phyloP scores from a whole-genome alignment of 2,888 invertebrate species.

The Pollenia angustigena region DNA sequence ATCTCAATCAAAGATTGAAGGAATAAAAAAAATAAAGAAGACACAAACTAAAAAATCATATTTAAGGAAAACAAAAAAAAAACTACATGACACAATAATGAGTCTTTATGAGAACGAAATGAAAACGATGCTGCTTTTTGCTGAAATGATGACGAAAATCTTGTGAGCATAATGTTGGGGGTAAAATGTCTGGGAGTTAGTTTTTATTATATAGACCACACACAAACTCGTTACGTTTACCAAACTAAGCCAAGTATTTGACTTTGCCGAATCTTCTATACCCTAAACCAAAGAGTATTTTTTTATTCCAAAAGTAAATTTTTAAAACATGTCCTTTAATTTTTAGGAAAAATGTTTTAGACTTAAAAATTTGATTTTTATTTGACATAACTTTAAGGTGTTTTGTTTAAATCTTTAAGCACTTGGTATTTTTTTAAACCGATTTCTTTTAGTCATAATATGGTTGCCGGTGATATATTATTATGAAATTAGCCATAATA shows the following conservation, averaged over 20 bases:
- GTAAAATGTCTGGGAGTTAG: slow-evolving; percentile 39
- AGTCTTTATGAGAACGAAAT: slow-evolving; percentile 38
- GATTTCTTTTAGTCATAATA: no score
- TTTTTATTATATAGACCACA: slow-evolving; percentile 34
- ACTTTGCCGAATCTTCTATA: no score
- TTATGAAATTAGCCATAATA: no score
- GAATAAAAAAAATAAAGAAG: slow-evolving; percentile 8
- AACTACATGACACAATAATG: slow-evolving; percentile 52
- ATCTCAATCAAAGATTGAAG: slow-evolving; percentile 28
- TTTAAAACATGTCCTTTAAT: no score
- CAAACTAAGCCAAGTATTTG: slow-evolving; percentile 3
- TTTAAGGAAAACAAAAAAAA: slow-evolving; percentile 11
- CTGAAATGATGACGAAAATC: slow-evolving; percentile 21
- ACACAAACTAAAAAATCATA: slow-evolving; percentile 23
- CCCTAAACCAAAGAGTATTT: no score
- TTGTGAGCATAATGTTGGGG: slow-evolving; percentile 19
- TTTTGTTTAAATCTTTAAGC: no score
- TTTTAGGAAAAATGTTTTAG: no score
- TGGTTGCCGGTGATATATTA: no score
- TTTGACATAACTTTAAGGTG: no score
- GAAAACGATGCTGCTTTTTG: slow-evolving; percentile 24
- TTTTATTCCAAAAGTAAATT: no score
- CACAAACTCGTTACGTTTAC: background rate
- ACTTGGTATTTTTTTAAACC: no score
- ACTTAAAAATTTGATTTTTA: no score